phyloP scores from a whole-genome alignment of 2,113 vertebrate genomes.

The Myotis lucifugus region DNA sequence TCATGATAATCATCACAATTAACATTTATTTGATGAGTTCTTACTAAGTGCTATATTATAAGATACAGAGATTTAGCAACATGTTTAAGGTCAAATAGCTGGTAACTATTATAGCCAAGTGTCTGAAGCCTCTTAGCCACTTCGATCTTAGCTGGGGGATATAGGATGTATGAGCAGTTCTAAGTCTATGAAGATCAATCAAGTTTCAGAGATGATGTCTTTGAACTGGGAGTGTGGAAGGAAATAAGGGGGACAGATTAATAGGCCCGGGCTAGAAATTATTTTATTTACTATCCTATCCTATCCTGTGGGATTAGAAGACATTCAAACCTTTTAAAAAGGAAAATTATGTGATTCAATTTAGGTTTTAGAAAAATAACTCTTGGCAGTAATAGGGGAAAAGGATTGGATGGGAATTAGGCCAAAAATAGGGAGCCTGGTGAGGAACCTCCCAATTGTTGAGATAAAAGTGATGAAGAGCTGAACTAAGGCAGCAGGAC shows the following conservation, averaged over 20 bases:
- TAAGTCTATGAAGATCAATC: not conserved
- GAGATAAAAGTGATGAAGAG: not conserved
- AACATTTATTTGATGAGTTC: not conserved
- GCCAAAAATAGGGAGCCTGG: not conserved
- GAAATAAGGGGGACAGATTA: not conserved
- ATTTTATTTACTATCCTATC: not conserved
- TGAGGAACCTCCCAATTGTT: not conserved
- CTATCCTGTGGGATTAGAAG: not conserved
- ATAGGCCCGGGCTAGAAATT: not conserved
- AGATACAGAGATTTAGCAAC: not conserved
- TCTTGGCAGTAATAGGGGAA: not conserved
- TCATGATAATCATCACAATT: not conserved
- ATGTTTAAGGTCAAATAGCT: not conserved
- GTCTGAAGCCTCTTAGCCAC: not conserved
- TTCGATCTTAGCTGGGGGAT: not conserved
- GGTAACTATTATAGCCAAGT: not conserved
- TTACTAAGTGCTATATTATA: not conserved
- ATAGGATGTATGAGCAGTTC: not conserved
- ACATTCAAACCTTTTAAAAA: not conserved
- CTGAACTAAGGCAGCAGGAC: not conserved
- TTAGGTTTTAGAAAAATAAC: constrained; percentile 18
- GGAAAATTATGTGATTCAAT: not conserved
- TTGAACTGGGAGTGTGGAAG: not conserved
- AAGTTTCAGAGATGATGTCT: not conserved
- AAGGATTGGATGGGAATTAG: not conserved